Evolutionary conservation across 2,888 invertebrate species (phyloP).

Genomic region (Odontomyia ornata): DNA sequence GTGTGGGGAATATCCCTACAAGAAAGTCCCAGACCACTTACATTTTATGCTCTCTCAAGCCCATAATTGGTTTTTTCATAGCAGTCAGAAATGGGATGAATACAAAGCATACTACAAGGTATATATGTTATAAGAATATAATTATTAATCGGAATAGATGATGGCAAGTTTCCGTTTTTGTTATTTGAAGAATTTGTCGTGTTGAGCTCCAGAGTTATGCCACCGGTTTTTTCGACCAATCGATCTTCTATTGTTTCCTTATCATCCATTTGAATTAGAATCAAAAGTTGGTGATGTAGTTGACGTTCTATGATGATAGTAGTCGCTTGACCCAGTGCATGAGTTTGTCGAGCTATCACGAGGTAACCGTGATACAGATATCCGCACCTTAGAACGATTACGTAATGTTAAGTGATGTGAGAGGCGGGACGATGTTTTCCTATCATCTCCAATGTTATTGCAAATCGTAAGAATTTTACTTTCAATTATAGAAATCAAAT

Average conservation of each 20-base stretch:
- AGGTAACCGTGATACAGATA: conserved; percentile 55
- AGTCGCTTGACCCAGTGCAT: conserved; percentile 53
- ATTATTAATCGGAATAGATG: conserved; percentile 52
- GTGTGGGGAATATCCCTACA: no score
- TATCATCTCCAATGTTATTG: conserved; percentile 48
- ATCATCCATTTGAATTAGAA: conserved; percentile 51
- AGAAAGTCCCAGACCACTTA: no score
- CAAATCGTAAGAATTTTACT: conserved; percentile 61
- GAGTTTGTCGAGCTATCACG: conserved; percentile 62
- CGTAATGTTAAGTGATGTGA: conserved; percentile 60
- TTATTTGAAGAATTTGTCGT: conserved; percentile 15
- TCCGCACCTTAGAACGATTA: conserved; percentile 61
- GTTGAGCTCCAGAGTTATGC: conserved; percentile 48
- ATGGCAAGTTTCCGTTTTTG: conserved; percentile 49
- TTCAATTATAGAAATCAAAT: conserved; percentile 58
- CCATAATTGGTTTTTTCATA: no score
- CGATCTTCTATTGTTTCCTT: conserved; percentile 43
- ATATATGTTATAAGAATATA: conserved; percentile 55
- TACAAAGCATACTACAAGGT: no score
- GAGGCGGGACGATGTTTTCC: conserved; percentile 55
- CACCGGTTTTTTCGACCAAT: conserved; percentile 23
- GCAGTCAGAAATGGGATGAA: no score
- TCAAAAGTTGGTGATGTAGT: conserved; percentile 51
- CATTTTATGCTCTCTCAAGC: no score
- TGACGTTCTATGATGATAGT: conserved; percentile 48